A percentile compares a stretch with the other conserved stretches of the same genome.
Evolutionary conservation across 2,113 vertebrate genomes (phyloP).

Genomic region (Muntiacus reevesi): DNA sequence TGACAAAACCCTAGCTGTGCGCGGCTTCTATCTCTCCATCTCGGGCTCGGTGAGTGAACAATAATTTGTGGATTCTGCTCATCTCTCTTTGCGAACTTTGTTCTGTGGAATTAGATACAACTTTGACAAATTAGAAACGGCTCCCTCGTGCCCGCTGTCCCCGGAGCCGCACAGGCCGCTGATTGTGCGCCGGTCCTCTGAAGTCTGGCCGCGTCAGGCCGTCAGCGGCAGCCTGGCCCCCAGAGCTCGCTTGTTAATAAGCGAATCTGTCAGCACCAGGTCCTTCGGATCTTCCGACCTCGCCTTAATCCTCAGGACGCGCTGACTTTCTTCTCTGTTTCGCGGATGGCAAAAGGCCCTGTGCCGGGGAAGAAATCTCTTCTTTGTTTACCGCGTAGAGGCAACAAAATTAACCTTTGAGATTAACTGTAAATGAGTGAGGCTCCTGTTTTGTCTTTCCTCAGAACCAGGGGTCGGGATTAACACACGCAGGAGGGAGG

Average conservation of each 20-base stretch:
- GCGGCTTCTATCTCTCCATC: constrained; percentile 82
- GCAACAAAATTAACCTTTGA: constrained; percentile 84
- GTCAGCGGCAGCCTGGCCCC: constrained; percentile 77
- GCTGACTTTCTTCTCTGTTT: constrained; percentile 77
- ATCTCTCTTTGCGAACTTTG: constrained; percentile 87
- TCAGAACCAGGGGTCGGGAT: constrained; percentile 3
- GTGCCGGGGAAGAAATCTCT: constrained; percentile 79
- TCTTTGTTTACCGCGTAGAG: constrained; percentile 80
- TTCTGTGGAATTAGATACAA: constrained; percentile 90
- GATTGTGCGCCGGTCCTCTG: constrained; percentile 83
- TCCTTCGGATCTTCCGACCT: constrained; percentile 78
- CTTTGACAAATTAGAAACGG: constrained; percentile 89
- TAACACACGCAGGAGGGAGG: constrained; percentile 19
- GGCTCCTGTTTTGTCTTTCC: constrained; percentile 55
- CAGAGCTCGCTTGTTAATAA: constrained; percentile 85
- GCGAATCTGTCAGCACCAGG: constrained; percentile 86
- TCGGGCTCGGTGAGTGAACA: constrained; percentile 84
- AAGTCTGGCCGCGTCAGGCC: constrained; percentile 66
- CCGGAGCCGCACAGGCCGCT: constrained; percentile 79
- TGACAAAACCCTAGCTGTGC: constrained; percentile 79
- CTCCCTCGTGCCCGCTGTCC: constrained; percentile 73
- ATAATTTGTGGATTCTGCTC: constrained; percentile 85
- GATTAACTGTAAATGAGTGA: constrained; percentile 75
- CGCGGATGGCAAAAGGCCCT: constrained; percentile 9
- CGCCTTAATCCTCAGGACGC: constrained; percentile 81